Conservation (phyloP, 1,140 invertebrate genomes). For the Ceratoteleas bidentatus region DNA sequence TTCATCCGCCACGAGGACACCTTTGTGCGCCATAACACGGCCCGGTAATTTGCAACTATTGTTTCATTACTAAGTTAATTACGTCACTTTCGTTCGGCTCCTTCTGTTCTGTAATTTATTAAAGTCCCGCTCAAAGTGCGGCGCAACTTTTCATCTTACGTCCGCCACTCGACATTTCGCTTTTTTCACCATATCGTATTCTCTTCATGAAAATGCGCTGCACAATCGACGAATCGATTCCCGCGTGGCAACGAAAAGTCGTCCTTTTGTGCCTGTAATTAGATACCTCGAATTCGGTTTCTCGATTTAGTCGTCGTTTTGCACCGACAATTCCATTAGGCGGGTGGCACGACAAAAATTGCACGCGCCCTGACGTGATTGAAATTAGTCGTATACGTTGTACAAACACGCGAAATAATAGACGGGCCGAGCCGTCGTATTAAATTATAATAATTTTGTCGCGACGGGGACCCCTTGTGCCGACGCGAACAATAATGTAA, state of each 20-base stretch:
- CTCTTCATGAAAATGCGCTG: no score
- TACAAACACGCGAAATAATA: conserved; percentile 74
- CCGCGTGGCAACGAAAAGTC: no score
- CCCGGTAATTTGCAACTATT: neutral
- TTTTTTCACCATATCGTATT: no score
- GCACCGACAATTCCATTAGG: neutral
- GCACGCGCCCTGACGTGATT: conserved; percentile 3
- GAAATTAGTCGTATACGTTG: conserved; percentile 51
- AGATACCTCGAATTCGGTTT: neutral
- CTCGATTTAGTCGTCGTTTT: neutral
- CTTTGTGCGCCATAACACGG: neutral
- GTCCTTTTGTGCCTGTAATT: neutral
- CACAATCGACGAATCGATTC: no score
- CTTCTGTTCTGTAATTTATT: no score
- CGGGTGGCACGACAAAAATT: conserved; percentile 4
- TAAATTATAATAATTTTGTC: conserved; percentile 78
- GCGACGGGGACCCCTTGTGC: conserved; percentile 38
- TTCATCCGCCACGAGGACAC: neutral
- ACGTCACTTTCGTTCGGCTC: no score
- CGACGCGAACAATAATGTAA: conserved; percentile 49
- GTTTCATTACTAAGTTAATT: neutral
- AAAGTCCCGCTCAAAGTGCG: no score
- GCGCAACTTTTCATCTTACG: no score
- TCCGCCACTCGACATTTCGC: no score
- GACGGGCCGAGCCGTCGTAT: conserved; percentile 65